A percentile compares a stretch with the other conserved stretches of the same genome.
phyloP scores from a whole-genome alignment of 2,113 vertebrate species.

The Perca fluviatilis region DNA sequence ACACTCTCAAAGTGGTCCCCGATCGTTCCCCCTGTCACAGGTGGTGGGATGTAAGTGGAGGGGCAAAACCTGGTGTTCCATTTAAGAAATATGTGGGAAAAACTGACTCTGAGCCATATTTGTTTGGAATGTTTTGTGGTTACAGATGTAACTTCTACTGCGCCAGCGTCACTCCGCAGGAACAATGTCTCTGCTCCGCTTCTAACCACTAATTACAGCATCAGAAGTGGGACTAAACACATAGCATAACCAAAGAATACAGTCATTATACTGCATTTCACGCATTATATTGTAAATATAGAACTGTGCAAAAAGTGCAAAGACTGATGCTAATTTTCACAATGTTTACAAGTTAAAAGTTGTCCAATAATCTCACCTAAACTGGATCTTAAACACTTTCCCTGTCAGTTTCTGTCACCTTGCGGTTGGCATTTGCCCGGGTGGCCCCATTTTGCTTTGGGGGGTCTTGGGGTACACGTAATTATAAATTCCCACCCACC shows the following conservation, averaged over 20 bases:
- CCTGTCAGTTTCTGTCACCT: slow-evolving; percentile 34
- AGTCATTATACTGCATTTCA: slow-evolving; percentile 40
- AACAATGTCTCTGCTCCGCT: slow-evolving; percentile 52
- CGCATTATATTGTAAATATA: slow-evolving; percentile 50
- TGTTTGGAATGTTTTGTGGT: slow-evolving; percentile 68
- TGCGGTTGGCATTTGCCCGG: slow-evolving; percentile 46
- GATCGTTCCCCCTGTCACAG: slow-evolving; percentile 51
- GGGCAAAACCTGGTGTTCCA: slow-evolving; percentile 59
- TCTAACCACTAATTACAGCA: slow-evolving; percentile 64
- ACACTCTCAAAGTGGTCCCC: slow-evolving; percentile 64
- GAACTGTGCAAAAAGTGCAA: slow-evolving; percentile 9
- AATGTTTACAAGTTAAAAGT: slow-evolving; percentile 20
- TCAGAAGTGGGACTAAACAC: slow-evolving; percentile 63
- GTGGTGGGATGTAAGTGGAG: slow-evolving; percentile 64
- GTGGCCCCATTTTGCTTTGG: slow-evolving; percentile 58
- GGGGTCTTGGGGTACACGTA: slow-evolving; percentile 48
- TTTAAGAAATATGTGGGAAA: slow-evolving; percentile 57
- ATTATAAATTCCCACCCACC: slow-evolving; percentile 52
- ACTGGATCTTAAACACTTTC: slow-evolving; percentile 4
- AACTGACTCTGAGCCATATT: slow-evolving; percentile 50
- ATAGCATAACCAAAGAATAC: slow-evolving; percentile 52
- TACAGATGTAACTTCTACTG: slow-evolving; percentile 57
- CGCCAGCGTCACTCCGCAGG: slow-evolving; percentile 46
- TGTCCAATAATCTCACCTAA: slow-evolving; percentile 2
- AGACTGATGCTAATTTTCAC: slow-evolving; percentile 24